These are phyloP conservation scores for Anthophora plumipes DNA, from an alignment of 2,888 invertebrate species.

Conservation along the genomic window DNA sequence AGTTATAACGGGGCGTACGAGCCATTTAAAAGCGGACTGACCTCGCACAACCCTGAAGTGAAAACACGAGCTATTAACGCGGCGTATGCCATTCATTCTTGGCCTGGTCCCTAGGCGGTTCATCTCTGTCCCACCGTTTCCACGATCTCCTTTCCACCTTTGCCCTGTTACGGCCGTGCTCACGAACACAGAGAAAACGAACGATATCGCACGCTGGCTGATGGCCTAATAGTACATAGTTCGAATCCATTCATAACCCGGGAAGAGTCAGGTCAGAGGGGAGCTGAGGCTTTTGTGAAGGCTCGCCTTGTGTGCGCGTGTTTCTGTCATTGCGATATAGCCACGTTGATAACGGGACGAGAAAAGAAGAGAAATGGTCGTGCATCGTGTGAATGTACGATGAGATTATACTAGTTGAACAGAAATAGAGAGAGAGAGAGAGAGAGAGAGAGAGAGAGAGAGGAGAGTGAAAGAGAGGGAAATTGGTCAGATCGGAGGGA, in stretches of 20 bases:
- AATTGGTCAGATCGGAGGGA: background rate
- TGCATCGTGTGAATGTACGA: background rate
- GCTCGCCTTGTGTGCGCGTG: background rate
- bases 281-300: slow-evolving; percentile 50
- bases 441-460: background rate
- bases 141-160: slow-evolving; percentile 43
- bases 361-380: background rate
- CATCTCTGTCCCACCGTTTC: slow-evolving; percentile 35
- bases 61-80: slow-evolving; percentile 75
- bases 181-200: slow-evolving; percentile 62
- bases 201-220: slow-evolving; percentile 67
- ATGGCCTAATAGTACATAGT: slow-evolving; percentile 75
- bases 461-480: background rate
- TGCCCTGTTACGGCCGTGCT: slow-evolving; percentile 35
- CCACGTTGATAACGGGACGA: slow-evolving; percentile 9
- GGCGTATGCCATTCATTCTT: slow-evolving; percentile 75
- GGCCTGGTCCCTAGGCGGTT: slow-evolving; percentile 44
- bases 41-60: slow-evolving; percentile 73
- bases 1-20: slow-evolving; percentile 58
- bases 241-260: slow-evolving; percentile 76
- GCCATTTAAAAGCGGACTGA: slow-evolving; percentile 72
- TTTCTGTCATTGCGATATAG: slow-evolving; percentile 9
- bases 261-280: slow-evolving; percentile 46
- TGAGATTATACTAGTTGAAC: background rate
- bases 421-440: slow-evolving; percentile 5